phyloP scores from a whole-genome alignment of 2,113 vertebrate species.

The Mormoops blainvillei region DNA sequence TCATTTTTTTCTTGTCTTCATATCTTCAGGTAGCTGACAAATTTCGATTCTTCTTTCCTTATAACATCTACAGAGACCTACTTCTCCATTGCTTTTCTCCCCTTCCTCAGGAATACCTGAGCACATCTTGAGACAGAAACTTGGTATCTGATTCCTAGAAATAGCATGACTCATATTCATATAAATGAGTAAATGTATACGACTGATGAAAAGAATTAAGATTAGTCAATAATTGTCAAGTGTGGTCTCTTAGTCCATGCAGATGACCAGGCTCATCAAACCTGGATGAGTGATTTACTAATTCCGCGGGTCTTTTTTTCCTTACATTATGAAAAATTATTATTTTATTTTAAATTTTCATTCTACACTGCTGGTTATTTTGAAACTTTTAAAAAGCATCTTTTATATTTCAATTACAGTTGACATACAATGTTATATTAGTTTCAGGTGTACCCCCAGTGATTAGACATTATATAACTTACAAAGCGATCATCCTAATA shows the following conservation, averaged over 20 bases:
- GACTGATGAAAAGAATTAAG: no score
- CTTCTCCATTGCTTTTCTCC: background rate
- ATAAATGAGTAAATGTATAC: background rate
- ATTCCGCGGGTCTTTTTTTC: background rate
- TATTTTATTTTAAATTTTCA: background rate
- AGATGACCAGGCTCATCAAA: background rate
- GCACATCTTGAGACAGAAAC: background rate
- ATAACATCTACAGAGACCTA: background rate
- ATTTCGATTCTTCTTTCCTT: background rate
- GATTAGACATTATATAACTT: background rate
- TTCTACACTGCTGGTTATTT: background rate
- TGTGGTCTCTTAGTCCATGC: background rate
- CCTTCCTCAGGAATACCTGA: background rate
- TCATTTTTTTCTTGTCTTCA: background rate
- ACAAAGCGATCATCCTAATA: background rate
- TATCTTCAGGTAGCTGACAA: background rate
- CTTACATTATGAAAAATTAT: background rate
- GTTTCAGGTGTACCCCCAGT: background rate
- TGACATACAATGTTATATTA: background rate
- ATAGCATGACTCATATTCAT: background rate
- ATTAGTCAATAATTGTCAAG: no score
- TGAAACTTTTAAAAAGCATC: background rate
- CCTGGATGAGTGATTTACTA: background rate
- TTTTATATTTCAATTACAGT: background rate
- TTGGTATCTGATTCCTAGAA: background rate